Evolutionary conservation across 2,888 invertebrate genomes (phyloP), one percentile per base, ranked within the genome.

Genomic region (Eupithecia dodoneata): DNA sequence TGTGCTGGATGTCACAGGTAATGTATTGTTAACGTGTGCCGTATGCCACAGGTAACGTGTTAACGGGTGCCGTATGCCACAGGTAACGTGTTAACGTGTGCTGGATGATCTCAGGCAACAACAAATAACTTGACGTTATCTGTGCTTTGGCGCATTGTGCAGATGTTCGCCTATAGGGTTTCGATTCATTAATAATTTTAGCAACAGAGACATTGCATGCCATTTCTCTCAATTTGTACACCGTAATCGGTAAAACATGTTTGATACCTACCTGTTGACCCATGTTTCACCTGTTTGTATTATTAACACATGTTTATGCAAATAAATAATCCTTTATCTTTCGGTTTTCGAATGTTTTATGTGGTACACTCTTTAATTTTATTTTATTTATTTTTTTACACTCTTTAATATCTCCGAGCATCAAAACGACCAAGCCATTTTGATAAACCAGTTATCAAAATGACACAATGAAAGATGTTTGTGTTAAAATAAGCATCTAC

Each of bases 1-100:
- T 30, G 30, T 30, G 30, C 95, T 97, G 97, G 88, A 99, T 99
- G 89, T 99, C 99, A 12, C 99, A 93, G 91, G 93, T 93, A 47
- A 45, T n/a, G 55, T 55, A n/a, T n/a, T n/a, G 49, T 10, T 13
- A 49, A 49, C 49, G 10, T 3, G 55, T 13, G 15, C 15, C 15
- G 4, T 15, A 52, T 15, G 5, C 15, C 52, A 52, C 15, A 6
- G 1, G 52, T n/a, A n/a, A n/a, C n/a, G n/a, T n/a, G n/a, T n/a
- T 30, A 30, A 30, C 30, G 30, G 0, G 30, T 30, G 30, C 95
- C 97, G 97, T 88, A 99, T 99, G 89, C 99, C 99, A 12, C 99
- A 93, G 91, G 93, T 93, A 42, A 41, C 30, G 44, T 44, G 44
- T 30, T 7, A 44, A 44, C 49, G 10, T 13, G 55, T 13, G 52